Evolutionary conservation across 2,888 invertebrate species (phyloP), one percentile per base, ranked within the genome.

Genomic region (Carabus problematicus): DNA sequence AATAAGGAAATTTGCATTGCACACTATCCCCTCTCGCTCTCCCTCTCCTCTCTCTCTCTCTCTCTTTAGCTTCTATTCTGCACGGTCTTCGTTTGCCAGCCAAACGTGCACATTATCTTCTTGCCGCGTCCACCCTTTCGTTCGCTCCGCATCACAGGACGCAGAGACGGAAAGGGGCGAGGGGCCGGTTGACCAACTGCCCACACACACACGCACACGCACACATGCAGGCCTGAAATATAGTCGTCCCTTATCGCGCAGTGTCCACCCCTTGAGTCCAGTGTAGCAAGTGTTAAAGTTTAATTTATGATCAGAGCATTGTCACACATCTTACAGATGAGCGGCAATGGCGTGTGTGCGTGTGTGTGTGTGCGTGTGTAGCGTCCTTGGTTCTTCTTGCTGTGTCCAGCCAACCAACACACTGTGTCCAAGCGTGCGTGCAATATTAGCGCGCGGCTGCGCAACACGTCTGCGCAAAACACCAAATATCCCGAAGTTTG

Each of bases 321-420:
- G 82, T 81, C 82, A 81, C 82, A 81, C 81, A 79, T 81, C 82
- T 81, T 82, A 81, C 80, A 79, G 82, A 81, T 81, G 80, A 80
- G 73, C 78, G 79, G 79, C 79, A 41, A 29, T 18, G 49, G 11
- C 52, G 39, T 55, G 14, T 42, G 43, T 45, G 9, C 43, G 56
- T 61, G 70, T 70, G 60, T 52, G 70, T 70, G 54, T 29, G 29
- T 29, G 29, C 6, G 29, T 6, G 29, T 29, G 29, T 29, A n/a
- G n/a, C n/a, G n/a, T n/a, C n/a, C n/a, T n/a, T n/a, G n/a, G n/a
- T n/a, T n/a, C n/a, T n/a, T n/a, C n/a, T n/a, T n/a, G n/a, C n/a
- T n/a, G n/a, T n/a, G n/a, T n/a, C n/a, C n/a, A n/a, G n/a, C n/a
- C n/a, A n/a, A n/a, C n/a, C n/a, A n/a, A n/a, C n/a, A n/a, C n/a